Evolutionary conservation across 2,797 vertebrate species (phyloP).

Genomic region (Amphiprion clarkii): DNA sequence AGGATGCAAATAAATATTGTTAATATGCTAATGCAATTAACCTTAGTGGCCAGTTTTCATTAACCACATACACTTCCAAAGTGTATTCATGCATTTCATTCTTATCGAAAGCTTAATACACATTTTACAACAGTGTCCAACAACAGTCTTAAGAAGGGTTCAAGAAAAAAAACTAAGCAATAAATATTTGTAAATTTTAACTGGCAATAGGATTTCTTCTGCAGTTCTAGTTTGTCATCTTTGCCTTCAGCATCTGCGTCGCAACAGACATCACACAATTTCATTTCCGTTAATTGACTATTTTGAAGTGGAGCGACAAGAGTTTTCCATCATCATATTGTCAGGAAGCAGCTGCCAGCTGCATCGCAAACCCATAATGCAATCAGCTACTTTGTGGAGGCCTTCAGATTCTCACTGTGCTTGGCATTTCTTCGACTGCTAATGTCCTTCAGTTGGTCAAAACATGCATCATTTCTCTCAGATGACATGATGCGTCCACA

Average conservation of each 20-base stretch:
- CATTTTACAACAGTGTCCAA: not conserved
- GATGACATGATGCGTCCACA: slow-evolving; percentile 4
- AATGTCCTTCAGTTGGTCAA: slow-evolving; percentile 57
- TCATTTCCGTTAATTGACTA: slow-evolving; percentile 77
- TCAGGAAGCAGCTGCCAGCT: slow-evolving; percentile 82
- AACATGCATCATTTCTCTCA: slow-evolving; percentile 34
- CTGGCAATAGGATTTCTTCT: slow-evolving; percentile 21
- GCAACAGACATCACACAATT: slow-evolving; percentile 66
- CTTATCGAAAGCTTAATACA: not conserved
- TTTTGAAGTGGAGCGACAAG: slow-evolving; percentile 70
- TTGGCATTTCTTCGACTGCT: slow-evolving; percentile 52
- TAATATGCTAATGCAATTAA: slow-evolving; percentile 11
- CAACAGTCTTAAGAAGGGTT: not conserved
- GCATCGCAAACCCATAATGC: slow-evolving; percentile 66
- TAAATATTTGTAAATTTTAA: not conserved
- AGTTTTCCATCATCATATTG: slow-evolving; percentile 77
- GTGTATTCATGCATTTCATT: not conserved
- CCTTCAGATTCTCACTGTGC: slow-evolving; percentile 56
- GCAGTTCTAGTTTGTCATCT: slow-evolving; percentile 58
- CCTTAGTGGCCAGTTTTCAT: not conserved
- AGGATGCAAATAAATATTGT: not conserved
- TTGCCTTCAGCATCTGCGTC: slow-evolving; percentile 68
- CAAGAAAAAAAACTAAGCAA: not conserved
- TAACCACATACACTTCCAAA: not conserved
- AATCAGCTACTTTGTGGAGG: slow-evolving; percentile 71